phyloP scores from a whole-genome alignment of 2,888 invertebrate species.

The Aleiodes leptofemur region DNA sequence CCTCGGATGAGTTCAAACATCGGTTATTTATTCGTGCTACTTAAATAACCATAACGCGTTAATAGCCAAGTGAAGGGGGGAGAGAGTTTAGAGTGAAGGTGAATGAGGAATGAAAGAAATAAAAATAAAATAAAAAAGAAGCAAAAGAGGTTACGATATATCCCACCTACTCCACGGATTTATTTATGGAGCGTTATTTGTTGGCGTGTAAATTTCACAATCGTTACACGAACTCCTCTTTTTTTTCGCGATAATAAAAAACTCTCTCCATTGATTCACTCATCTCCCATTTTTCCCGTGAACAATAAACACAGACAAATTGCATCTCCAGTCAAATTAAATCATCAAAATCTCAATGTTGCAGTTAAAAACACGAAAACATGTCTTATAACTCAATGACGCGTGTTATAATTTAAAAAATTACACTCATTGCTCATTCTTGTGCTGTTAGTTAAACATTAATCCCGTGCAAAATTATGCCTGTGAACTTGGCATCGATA shows the following conservation, averaged over 20 bases:
- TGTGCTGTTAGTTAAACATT: no score
- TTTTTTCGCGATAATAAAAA: not conserved
- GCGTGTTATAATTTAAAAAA: not conserved
- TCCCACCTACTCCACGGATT: slow-evolving; percentile 55
- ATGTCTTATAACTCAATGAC: not conserved
- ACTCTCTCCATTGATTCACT: not conserved
- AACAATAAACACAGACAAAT: no score
- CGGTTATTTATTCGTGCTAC: slow-evolving; percentile 68
- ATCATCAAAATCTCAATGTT: no score
- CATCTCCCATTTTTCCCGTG: not conserved
- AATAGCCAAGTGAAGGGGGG: slow-evolving; percentile 58
- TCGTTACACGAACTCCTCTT: not conserved
- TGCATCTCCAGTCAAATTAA: no score
- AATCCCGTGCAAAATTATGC: no score
- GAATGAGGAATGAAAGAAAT: not conserved
- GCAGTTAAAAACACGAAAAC: no score
- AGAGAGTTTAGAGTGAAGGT: not conserved
- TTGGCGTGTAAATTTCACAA: slow-evolving; percentile 57
- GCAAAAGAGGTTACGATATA: not conserved
- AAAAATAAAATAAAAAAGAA: not conserved
- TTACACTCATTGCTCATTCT: not conserved
- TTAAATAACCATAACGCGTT: slow-evolving; percentile 70
- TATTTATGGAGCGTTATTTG: slow-evolving; percentile 68
- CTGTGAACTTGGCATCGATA: no score
- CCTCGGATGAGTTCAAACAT: slow-evolving; percentile 55